phyloP scores from a whole-genome alignment of 2,113 vertebrate genomes.

The Calcarius ornatus region DNA sequence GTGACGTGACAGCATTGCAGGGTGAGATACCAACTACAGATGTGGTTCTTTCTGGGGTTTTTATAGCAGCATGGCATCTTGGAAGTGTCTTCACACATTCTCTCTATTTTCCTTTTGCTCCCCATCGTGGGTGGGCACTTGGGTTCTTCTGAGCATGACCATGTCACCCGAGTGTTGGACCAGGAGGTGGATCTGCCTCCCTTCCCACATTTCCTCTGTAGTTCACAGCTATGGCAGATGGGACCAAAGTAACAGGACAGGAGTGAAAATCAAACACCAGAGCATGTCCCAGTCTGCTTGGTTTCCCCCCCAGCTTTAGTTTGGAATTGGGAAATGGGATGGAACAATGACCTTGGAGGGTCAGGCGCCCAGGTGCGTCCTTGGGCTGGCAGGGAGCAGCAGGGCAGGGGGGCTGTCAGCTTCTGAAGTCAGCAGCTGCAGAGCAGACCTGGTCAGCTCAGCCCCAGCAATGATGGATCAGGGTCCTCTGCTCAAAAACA shows the following conservation, averaged over 20 bases:
- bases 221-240: background rate
- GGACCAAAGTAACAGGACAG: background rate
- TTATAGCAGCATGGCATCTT: background rate
- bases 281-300: rapidly evolving
- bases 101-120: background rate
- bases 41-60: background rate
- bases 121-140: rapidly evolving
- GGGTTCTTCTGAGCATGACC: background rate
- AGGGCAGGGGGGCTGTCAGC: rapidly evolving
- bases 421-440: background rate
- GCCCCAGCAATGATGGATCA: background rate
- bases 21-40: background rate
- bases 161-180: rapidly evolving
- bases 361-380: rapidly evolving
- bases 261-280: background rate
- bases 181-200: background rate
- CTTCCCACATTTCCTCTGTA: background rate
- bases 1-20: background rate
- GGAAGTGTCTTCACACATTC: background rate
- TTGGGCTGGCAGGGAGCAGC: background rate
- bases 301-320: background rate
- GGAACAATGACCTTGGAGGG: background rate
- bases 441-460: rapidly evolving
- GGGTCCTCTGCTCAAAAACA: background rate
- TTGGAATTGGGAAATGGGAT: rapidly evolving